Evolutionary conservation across 2,888 invertebrate species (phyloP).

Genomic region (Nephrocerus scutellatus): DNA sequence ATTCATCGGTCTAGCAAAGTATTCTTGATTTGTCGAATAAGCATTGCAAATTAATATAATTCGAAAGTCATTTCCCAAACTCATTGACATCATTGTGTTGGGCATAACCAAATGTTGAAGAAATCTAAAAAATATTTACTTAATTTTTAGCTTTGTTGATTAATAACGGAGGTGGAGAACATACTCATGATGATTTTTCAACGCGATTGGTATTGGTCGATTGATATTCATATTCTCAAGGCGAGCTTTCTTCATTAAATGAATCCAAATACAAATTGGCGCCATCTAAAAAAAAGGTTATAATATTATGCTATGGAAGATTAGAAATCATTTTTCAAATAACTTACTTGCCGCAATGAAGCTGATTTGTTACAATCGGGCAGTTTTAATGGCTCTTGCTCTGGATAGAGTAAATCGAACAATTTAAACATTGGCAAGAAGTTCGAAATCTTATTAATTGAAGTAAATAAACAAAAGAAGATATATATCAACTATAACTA

Average conservation of each 20-base stretch:
- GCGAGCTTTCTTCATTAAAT: slow-evolving; percentile 88
- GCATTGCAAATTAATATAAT: slow-evolving; percentile 92
- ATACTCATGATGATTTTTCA: slow-evolving; percentile 77
- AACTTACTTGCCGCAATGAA: slow-evolving; percentile 44
- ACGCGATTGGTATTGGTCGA: slow-evolving; percentile 68
- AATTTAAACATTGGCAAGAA: slow-evolving; percentile 84
- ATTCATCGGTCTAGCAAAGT: slow-evolving; percentile 86
- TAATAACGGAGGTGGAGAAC: slow-evolving; percentile 3
- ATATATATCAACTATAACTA: not conserved
- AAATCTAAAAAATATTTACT: slow-evolving; percentile 69
- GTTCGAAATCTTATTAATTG: slow-evolving; percentile 74
- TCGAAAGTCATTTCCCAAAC: slow-evolving; percentile 79
- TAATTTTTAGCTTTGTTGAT: too few relatives aligned
- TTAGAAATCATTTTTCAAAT: not conserved
- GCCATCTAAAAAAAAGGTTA: slow-evolving; percentile 58
- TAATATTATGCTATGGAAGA: not conserved
- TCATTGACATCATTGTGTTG: slow-evolving; percentile 65
- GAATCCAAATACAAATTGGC: slow-evolving; percentile 94
- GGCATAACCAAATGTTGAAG: slow-evolving; percentile 77
- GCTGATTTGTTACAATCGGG: slow-evolving; percentile 83
- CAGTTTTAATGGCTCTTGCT: slow-evolving; percentile 80
- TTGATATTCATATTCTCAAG: slow-evolving; percentile 73
- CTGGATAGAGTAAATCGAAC: slow-evolving; percentile 87
- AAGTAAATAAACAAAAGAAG: slow-evolving; percentile 34
- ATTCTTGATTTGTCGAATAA: slow-evolving; percentile 86